A percentile compares a stretch with the other conserved stretches of the same genome.
These are phyloP conservation scores for Seira ritae DNA, from an alignment of 2,888 invertebrate species.

Conservation along the genomic window DNA sequence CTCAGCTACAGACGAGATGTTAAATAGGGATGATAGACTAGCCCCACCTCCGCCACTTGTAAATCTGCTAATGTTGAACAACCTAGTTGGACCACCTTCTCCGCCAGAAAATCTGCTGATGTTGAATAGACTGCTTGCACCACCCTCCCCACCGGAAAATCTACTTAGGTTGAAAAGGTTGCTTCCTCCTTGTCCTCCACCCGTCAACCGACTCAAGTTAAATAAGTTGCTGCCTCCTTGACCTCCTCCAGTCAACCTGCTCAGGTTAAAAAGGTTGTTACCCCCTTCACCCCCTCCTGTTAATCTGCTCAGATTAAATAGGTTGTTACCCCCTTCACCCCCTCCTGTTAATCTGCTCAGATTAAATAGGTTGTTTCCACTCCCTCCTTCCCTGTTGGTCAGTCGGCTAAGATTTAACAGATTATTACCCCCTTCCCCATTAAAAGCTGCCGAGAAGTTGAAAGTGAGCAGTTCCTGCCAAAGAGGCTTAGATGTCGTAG, in stretches of 20 bases:
- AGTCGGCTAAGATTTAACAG: conserved; percentile 19
- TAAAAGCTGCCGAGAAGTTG: conserved; percentile 21
- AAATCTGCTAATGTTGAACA: conserved; percentile 20
- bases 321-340: neutral
- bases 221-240: neutral
- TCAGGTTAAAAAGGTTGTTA: neutral
- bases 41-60: neutral
- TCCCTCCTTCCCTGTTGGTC: neutral
- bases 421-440: neutral
- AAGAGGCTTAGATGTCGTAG: neutral
- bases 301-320: conserved; percentile 19
- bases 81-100: neutral
- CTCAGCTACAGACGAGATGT: neutral
- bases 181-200: neutral
- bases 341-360: conserved; percentile 12
- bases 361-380: neutral
- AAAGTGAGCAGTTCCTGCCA: conserved; percentile 36
- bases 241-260: conserved; percentile 3
- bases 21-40: neutral
- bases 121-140: neutral
- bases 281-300: neutral
- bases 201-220: conserved; percentile 1
- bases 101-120: conserved; percentile 19
- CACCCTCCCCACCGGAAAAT: conserved; percentile 12
- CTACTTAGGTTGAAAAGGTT: conserved; percentile 14